Evolutionary conservation across 1,140 invertebrate species (phyloP).

Genomic region (Drosophila willistoni): DNA sequence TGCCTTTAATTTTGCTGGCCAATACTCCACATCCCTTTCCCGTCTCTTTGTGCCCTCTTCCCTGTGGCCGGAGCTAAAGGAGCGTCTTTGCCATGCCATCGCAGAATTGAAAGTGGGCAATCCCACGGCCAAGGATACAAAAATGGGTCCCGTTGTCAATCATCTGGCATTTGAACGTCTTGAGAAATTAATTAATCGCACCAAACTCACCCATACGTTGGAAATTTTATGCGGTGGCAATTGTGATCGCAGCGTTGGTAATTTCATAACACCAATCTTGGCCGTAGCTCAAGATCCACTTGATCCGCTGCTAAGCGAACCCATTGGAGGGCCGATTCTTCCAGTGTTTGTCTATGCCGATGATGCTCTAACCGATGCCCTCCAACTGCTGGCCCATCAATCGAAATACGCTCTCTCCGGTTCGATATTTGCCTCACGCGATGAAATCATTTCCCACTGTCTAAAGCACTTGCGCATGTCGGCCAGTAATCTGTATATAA

Average conservation of each 20-base stretch:
- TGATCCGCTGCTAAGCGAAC: slow-evolving; percentile 95
- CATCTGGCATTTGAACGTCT: slow-evolving; percentile 94
- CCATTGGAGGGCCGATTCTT: slow-evolving; percentile 98
- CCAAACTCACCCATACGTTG: slow-evolving; percentile 89
- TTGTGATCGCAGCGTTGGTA: slow-evolving; percentile 93
- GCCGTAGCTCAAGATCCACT: slow-evolving; percentile 92
- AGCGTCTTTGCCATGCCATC: slow-evolving; percentile 20
- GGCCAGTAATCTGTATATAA: slow-evolving; percentile 98
- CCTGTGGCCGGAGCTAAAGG: slow-evolving; percentile 87
- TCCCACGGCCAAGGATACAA: slow-evolving; percentile 90
- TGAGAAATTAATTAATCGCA: slow-evolving; percentile 94
- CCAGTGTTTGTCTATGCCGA: slow-evolving; percentile 94
- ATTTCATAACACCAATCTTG: slow-evolving; percentile 98
- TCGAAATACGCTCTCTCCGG: slow-evolving; percentile 97
- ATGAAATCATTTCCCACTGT: slow-evolving; percentile 89
- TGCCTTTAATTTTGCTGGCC: slow-evolving; percentile 97
- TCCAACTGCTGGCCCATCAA: slow-evolving; percentile 86
- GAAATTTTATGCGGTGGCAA: slow-evolving; percentile 94
- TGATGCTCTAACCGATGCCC: slow-evolving; percentile 86
- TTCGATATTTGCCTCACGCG: slow-evolving; percentile 94
- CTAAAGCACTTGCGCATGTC: slow-evolving; percentile 91
- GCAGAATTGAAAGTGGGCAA: slow-evolving; percentile 92
- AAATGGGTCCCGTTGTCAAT: slow-evolving; percentile 97
- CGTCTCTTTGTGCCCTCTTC: slow-evolving; percentile 96
- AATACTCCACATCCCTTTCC: slow-evolving; percentile 98